These are phyloP conservation scores for Rhamnusium bicolor DNA, from an alignment of 2,888 invertebrate species.

Conservation along the genomic window DNA sequence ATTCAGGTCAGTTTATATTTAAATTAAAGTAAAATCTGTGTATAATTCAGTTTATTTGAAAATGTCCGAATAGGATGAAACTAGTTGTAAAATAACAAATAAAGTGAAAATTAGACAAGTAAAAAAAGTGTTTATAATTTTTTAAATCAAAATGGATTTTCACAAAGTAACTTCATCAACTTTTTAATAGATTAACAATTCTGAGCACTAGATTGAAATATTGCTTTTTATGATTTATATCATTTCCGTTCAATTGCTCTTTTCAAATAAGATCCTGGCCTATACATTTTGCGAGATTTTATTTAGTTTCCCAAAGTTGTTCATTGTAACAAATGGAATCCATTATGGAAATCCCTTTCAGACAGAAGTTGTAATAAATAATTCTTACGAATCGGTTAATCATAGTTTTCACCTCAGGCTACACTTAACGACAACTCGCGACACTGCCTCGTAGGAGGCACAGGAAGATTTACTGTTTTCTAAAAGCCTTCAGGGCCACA, in stretches of 20 bases:
- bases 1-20: too few relatives aligned
- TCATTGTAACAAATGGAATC: constrained; percentile 41
- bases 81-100: too few relatives aligned
- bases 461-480: constrained; percentile 35
- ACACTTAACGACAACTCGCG: constrained; percentile 38
- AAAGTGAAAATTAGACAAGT: too few relatives aligned
- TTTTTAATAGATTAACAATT: too few relatives aligned
- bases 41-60: too few relatives aligned
- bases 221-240: not conserved
- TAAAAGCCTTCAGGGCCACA: constrained; percentile 31
- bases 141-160: too few relatives aligned
- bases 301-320: constrained; percentile 38
- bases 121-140: too few relatives aligned
- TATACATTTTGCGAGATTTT: constrained; percentile 24
- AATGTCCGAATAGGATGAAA: too few relatives aligned
- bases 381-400: constrained; percentile 39
- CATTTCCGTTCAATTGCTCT: not conserved
- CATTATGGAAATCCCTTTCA: constrained; percentile 39
- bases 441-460: constrained; percentile 28
- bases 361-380: constrained; percentile 38
- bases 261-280: constrained; percentile 1
- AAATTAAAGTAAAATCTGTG: too few relatives aligned
- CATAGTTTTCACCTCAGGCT: constrained; percentile 38
- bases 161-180: too few relatives aligned
- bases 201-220: not conserved